These are phyloP conservation scores for Drosophila imparisetae DNA, from an alignment of 2,888 invertebrate species.

Conservation along the genomic window DNA sequence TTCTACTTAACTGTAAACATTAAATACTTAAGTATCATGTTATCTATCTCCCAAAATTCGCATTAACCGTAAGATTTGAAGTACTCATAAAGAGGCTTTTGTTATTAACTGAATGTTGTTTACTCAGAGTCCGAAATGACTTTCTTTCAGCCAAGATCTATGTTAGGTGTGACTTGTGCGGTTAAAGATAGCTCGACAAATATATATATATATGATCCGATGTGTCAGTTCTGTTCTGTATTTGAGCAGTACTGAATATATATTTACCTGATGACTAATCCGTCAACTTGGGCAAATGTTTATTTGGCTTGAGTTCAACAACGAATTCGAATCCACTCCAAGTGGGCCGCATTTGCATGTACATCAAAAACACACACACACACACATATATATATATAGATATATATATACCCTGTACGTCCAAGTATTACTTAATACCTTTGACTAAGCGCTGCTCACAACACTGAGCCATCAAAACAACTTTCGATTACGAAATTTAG, in stretches of 20 bases:
- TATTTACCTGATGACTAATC: constrained; percentile 52
- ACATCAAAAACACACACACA: constrained; percentile 36
- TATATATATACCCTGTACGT: constrained; percentile 16
- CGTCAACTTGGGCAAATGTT: constrained; percentile 50
- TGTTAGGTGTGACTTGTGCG: constrained; percentile 6
- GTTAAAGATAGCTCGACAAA: constrained; percentile 34
- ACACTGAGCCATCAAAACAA: constrained; percentile 74
- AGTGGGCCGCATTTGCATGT: constrained; percentile 65
- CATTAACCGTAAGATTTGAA: not conserved
- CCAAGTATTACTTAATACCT: constrained; percentile 75
- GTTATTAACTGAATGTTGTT: not conserved
- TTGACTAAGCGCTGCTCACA: constrained; percentile 69
- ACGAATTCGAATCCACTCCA: constrained; percentile 62
- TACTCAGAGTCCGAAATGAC: not conserved
- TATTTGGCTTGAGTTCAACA: constrained; percentile 57
- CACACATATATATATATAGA: constrained; percentile 1
- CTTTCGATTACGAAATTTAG: constrained; percentile 79
- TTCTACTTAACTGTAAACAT: not conserved
- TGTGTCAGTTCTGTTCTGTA: constrained; percentile 7
- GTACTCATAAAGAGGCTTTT: not conserved
- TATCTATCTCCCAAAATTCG: not conserved
- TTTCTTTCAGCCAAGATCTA: constrained; percentile 24
- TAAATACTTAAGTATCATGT: not conserved
- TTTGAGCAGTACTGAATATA: constrained; percentile 12
- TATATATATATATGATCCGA: constrained; percentile 8